Evolutionary conservation across 1,140 invertebrate species (phyloP), one percentile per base, ranked within the genome.

Genomic region (Drosophila arawakana): DNA sequence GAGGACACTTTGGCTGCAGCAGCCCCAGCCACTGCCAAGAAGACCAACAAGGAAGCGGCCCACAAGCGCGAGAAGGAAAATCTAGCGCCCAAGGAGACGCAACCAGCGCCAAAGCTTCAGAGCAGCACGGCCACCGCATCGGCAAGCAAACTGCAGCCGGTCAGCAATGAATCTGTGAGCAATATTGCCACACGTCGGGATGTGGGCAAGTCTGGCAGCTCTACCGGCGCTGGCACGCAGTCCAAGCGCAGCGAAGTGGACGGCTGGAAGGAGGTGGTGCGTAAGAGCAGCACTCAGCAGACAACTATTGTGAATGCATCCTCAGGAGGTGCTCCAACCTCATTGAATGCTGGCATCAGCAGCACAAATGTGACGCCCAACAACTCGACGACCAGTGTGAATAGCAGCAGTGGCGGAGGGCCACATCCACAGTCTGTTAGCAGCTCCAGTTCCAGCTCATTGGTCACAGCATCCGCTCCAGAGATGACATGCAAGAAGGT

Each of bases 211-310:
- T 21, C 69, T 7, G 60, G 55, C 54, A 67, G 39, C 73, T 46
- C 71, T 7, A 13, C 18, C 39, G 34, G 34, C 39, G 37, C 35
- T 10, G 9, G 15, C 13, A 11, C 25, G 34, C 54, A 55, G 10
- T 21, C 70, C 2, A 92, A 92, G 30, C 82, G 91, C 11, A 81
- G 97, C 57, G 98, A 99, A 80, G 80, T 89, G 1, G 98, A 99
- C 91, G 98, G 98, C 7, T 99, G 98, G 98, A 99, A 98, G 92
- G 98, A 99, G 94, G 98, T 99, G 8, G 97, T 98, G 7, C 93
- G 98, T 89, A 98, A 97, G 93, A 97, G 95, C 66, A 93, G 93
- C 15, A 83, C 93, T 7, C 93, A 93, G 71, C 91, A 92, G 30
- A 79, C 82, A 8, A 52, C 73, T 18, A 6, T 61, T 9, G 57